These are phyloP conservation scores for Hirundichthys speculiger DNA, from an alignment of 2,113 vertebrate genomes.

Conservation along the genomic window DNA sequence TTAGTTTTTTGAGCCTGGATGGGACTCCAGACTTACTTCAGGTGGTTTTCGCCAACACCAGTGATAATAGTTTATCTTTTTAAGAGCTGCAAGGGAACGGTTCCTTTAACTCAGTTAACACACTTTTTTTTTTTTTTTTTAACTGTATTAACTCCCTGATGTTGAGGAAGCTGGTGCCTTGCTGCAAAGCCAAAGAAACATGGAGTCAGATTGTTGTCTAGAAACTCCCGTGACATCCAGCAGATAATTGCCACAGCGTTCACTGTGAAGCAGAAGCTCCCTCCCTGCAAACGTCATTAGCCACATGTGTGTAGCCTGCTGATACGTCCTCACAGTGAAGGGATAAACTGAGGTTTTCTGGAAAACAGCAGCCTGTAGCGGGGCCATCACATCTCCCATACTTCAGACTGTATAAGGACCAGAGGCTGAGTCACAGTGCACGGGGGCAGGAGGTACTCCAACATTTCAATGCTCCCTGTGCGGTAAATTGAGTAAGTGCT, in stretches of 20 bases:
- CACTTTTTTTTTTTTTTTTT: no score
- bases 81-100: neutral
- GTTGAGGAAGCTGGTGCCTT: conserved; percentile 11
- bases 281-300: conserved; percentile 50
- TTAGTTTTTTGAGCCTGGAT: no score
- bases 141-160: conserved; percentile 12
- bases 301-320: conserved; percentile 20
- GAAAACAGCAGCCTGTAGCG: conserved; percentile 31
- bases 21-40: no score
- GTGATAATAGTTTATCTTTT: neutral
- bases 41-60: no score
- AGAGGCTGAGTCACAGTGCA: neutral
- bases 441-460: conserved; percentile 15
- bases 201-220: conserved; percentile 22
- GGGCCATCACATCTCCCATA: conserved; percentile 17
- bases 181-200: conserved; percentile 26
- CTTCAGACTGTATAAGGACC: conserved; percentile 18
- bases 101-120: conserved; percentile 17
- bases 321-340: conserved; percentile 37
- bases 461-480: conserved; percentile 28
- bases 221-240: conserved; percentile 49
- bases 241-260: conserved; percentile 40
- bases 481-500: conserved; percentile 24
- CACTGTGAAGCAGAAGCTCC: conserved; percentile 18
- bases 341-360: conserved; percentile 42